Evolutionary conservation across 2,888 invertebrate species (phyloP).

Genomic region (Anaspis maculata): DNA sequence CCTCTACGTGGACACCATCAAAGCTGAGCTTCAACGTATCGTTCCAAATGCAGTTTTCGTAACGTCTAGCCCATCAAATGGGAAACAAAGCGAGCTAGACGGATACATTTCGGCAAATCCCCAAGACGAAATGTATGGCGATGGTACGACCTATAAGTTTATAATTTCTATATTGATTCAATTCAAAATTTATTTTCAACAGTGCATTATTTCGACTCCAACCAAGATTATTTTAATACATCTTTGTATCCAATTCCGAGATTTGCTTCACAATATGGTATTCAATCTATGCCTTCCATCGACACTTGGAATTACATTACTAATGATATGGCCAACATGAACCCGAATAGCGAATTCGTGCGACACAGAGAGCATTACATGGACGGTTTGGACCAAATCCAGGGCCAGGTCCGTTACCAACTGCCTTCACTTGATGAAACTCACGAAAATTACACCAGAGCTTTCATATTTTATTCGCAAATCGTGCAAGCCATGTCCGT

Average conservation of each 20-base stretch:
- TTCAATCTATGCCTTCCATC: constrained; percentile 78
- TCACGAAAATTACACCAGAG: constrained; percentile 42
- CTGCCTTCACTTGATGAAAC: constrained; percentile 44
- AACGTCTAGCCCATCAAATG: constrained; percentile 90
- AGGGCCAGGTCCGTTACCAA: constrained; percentile 53
- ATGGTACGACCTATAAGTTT: constrained; percentile 48
- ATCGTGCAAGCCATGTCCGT: constrained; percentile 83
- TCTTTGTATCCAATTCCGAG: constrained; percentile 70
- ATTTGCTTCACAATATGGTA: constrained; percentile 94
- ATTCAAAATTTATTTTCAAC: constrained; percentile 7
- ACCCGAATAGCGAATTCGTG: constrained; percentile 52
- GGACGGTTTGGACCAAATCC: constrained; percentile 59
- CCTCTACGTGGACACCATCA: constrained; percentile 73
- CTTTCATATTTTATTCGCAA: constrained; percentile 79
- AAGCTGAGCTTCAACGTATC: constrained; percentile 51
- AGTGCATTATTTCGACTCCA: constrained; percentile 87
- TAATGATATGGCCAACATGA: constrained; percentile 44
- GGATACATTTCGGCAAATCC: constrained; percentile 75
- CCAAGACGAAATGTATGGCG: constrained; percentile 72
- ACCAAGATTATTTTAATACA: constrained; percentile 71
- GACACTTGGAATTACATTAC: constrained; percentile 57
- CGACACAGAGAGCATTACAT: constrained; percentile 82
- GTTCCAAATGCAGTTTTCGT: constrained; percentile 61
- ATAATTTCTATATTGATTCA: too few relatives aligned
- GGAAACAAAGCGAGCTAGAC: constrained; percentile 59